Evolutionary conservation across 1,140 invertebrate genomes (phyloP).

Genomic region (Helicoverpa zea): DNA sequence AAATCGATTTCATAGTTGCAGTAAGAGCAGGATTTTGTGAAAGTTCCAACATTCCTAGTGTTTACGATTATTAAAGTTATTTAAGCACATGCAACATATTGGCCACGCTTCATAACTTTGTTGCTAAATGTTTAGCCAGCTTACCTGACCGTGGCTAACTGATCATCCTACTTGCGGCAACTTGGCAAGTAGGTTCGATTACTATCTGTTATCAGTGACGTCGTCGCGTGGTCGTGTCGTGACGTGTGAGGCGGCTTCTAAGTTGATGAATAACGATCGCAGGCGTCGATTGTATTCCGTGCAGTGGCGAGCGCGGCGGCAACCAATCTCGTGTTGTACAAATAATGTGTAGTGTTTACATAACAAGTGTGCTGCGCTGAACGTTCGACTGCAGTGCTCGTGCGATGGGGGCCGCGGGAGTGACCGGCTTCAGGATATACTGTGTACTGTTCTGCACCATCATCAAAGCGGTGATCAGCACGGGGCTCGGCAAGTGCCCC

Average conservation of each 20-base stretch:
- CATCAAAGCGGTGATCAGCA: conserved; percentile 60
- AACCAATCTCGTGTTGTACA: conserved; percentile 57
- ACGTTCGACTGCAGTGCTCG: background rate
- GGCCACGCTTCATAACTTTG: conserved; percentile 12
- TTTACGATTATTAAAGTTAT: conserved; percentile 52
- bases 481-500: conserved; percentile 88
- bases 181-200: background rate
- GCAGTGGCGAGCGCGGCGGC: conserved; percentile 59
- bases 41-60: conserved; percentile 2
- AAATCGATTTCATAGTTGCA: background rate
- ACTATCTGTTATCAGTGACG: too few species aligned
- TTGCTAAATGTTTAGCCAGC: conserved; percentile 9
- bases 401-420: conserved; percentile 76
- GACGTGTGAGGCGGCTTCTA: conserved; percentile 3
- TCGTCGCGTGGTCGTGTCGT: conserved; percentile 19
- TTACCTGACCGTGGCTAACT: conserved; percentile 30
- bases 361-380: conserved; percentile 59
- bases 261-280: conserved; percentile 22
- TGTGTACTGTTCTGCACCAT: conserved; percentile 65
- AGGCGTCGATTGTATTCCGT: conserved; percentile 37
- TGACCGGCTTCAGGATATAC: conserved; percentile 58
- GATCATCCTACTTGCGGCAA: background rate
- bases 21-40: background rate
- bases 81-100: conserved; percentile 45
- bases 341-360: conserved; percentile 74